A percentile compares a stretch with the other conserved stretches of the same genome.
Conservation (phyloP, 2,888 invertebrate species). For the Hofmannophila pseudospretella region DNA sequence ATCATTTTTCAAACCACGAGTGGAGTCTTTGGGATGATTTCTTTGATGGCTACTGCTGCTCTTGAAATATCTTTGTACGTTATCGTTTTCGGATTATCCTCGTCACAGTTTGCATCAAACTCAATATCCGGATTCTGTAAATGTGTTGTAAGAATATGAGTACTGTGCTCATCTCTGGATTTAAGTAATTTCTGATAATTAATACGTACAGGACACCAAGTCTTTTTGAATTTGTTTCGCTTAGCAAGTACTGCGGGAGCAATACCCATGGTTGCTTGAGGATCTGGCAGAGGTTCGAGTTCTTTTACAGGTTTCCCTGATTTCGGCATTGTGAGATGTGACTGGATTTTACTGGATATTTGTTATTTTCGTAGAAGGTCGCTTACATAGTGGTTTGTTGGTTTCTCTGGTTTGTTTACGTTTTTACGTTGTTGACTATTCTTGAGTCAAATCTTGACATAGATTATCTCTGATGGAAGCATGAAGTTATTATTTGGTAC, state of each 20-base stretch:
- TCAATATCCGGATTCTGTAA: slow-evolving; percentile 34
- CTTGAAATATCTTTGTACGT: slow-evolving; percentile 76
- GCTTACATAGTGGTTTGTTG: too few species aligned
- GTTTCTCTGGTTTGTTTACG: too few species aligned
- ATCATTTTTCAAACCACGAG: slow-evolving; percentile 37
- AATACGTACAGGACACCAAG: slow-evolving; percentile 35
- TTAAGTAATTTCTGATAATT: neutral
- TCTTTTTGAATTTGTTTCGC: slow-evolving; percentile 23
- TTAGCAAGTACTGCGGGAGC: slow-evolving; percentile 39
- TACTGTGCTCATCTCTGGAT: neutral
- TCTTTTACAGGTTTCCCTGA: slow-evolving; percentile 1
- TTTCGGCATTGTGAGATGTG: slow-evolving; percentile 9
- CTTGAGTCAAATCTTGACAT: too few species aligned
- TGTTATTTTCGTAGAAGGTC: too few species aligned
- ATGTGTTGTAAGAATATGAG: too few species aligned
- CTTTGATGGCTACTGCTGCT: slow-evolving; percentile 75
- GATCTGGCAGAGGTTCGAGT: slow-evolving; percentile 1
- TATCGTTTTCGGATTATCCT: slow-evolving; percentile 48
- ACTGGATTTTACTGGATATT: too few species aligned
- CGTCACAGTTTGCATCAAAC: slow-evolving; percentile 39
- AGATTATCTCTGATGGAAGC: too few species aligned
- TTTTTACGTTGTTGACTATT: too few species aligned
- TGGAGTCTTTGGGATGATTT: slow-evolving; percentile 63
- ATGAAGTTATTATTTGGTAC: too few species aligned
- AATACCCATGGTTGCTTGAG: slow-evolving; percentile 27